phyloP scores from a whole-genome alignment of 2,888 invertebrate species.

The Nephrotoma appendiculata region DNA sequence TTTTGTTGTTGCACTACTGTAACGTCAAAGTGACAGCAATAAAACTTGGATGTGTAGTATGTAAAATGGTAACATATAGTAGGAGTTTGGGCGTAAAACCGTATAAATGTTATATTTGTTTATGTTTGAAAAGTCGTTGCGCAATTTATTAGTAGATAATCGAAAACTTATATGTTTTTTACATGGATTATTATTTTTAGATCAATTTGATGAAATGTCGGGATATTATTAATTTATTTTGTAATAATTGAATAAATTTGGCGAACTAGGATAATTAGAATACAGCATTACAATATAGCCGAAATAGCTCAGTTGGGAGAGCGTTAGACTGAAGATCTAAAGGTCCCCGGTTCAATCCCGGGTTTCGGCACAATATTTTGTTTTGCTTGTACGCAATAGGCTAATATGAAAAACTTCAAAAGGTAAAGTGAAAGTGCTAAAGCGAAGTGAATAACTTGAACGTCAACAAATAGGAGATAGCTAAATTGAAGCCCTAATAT shows the following conservation, averaged over 20 bases:
- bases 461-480: too few relatives aligned
- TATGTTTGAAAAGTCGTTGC: too few relatives aligned
- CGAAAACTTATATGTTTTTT: too few relatives aligned
- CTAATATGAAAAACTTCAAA: too few relatives aligned
- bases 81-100: neutral
- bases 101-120: neutral
- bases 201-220: too few relatives aligned
- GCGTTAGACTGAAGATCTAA: slow-evolving; percentile 66
- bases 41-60: neutral
- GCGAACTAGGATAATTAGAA: neutral
- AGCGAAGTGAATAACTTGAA: too few relatives aligned
- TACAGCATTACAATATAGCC: slow-evolving; percentile 26
- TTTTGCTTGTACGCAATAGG: too few relatives aligned
- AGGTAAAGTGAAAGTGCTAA: too few relatives aligned
- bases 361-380: slow-evolving; percentile 43
- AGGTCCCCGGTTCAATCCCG: slow-evolving; percentile 61
- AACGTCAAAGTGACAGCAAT: neutral
- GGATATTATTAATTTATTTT: too few relatives aligned
- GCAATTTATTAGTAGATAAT: too few relatives aligned
- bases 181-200: too few relatives aligned
- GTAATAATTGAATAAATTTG: neutral
- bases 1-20: neutral
- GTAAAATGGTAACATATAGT: neutral
- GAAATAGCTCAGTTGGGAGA: slow-evolving; percentile 73
- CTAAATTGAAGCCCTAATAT: too few relatives aligned